Base-by-base conservation (phyloP, 2,888 invertebrate genomes). In the Cheilosia soror region DNA sequence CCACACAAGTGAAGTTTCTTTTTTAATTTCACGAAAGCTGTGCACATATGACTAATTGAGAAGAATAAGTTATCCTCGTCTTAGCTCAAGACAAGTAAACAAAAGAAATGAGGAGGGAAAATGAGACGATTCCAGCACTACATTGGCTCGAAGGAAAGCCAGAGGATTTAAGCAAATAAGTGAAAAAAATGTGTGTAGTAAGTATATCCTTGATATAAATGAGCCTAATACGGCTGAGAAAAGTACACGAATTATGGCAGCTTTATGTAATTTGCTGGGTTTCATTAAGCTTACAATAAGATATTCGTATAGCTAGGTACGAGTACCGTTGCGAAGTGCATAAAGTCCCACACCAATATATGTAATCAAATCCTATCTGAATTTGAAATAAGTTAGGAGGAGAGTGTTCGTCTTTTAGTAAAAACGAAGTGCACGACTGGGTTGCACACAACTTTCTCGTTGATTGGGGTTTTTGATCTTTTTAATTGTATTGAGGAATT, bases 1-100 rank as follows among this genome's bases (percentile, higher is more conserved):
- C 33, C 63, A 9, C 13, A 7, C 27, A 25, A 33, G 25, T 20
- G 20, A 49, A 51, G 75, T 58, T 66, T 49, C 42, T 37, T 66
- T 66, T 20, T 58, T 33, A 60, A 68, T 76, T 60, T 20, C 60
- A 60, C 60, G 44, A 60, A 60, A 11, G 75, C 55, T 76, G 3
- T 37, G 37, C 57, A 47, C 15, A 57, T 66, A 75, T 75, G 65
- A 75, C 66, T 75, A 65, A 65, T 75, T 75, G 72, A 72, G 62
- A 31, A 42, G 53, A 62, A 42, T 33, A 47, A 47, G 53, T 42
- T 42, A 40, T 72, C 29, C 31, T 27, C 33, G 33, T 7, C 42
- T 51, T 40, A 15, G 20, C 60, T 31, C 49, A 71, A 33, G 37
- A 20, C 72, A 72, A 60, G 40, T 42, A 40, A 49, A 62, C 62